Conservation (phyloP, 2,888 invertebrate species). For the Galeruca laticollis region DNA sequence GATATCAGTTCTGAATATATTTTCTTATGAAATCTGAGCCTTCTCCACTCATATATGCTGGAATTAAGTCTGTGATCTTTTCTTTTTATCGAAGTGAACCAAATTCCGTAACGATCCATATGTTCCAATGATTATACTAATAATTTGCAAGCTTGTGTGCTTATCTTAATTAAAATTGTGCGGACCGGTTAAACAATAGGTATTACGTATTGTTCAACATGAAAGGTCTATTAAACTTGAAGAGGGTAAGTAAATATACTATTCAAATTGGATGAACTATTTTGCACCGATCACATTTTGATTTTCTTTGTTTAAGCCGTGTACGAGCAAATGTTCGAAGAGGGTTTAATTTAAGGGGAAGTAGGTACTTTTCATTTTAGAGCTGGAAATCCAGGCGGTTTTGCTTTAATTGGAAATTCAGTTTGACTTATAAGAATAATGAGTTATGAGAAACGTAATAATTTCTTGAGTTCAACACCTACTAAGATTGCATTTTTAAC, state of each 20-base stretch:
- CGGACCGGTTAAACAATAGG: slow-evolving; percentile 20
- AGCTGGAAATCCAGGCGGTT: not conserved
- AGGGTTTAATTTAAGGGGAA: slow-evolving; percentile 33
- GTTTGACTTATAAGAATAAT: not conserved
- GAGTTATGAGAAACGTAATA: not conserved
- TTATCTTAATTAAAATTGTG: slow-evolving; percentile 24
- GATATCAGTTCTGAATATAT: no score
- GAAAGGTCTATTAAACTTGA: slow-evolving; percentile 42
- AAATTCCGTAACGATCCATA: no score
- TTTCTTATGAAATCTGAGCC: no score
- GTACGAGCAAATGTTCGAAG: slow-evolving; percentile 25
- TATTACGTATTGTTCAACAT: slow-evolving; percentile 22
- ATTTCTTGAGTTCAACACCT: no score
- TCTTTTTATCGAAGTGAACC: no score
- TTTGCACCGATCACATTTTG: slow-evolving; percentile 41
- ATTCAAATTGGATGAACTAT: slow-evolving; percentile 43
- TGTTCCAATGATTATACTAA: not conserved
- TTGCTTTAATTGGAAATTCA: not conserved
- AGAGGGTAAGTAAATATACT: slow-evolving; percentile 39
- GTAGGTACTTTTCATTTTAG: slow-evolving; percentile 15
- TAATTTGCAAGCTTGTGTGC: not conserved
- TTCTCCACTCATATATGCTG: no score
- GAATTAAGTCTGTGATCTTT: no score
- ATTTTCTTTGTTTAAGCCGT: slow-evolving; percentile 26
- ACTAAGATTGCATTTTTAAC: no score